Evolutionary conservation across 2,113 vertebrate genomes (phyloP).

Genomic region (Ctenomys sociabilis): DNA sequence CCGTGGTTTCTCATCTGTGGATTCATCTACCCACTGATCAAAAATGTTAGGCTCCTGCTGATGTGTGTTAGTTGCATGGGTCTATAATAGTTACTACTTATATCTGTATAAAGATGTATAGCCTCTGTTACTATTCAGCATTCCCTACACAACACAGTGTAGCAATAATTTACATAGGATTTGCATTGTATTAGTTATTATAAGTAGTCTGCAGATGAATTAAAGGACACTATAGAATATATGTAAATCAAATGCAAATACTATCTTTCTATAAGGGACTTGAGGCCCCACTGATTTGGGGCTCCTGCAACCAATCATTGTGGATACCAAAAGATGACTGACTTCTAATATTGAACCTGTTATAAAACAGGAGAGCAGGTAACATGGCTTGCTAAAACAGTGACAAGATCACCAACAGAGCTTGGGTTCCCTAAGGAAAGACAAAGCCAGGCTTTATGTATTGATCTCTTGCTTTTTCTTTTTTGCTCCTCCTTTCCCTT

Average conservation of each 20-base stretch:
- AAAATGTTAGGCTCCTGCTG: not conserved
- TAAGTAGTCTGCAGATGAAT: not conserved
- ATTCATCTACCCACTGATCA: not conserved
- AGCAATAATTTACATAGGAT: not conserved
- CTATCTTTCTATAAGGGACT: not conserved
- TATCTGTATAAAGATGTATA: not conserved
- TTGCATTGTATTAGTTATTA: not conserved
- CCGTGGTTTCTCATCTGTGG: not conserved
- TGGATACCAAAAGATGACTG: too few species aligned
- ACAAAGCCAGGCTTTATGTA: not conserved
- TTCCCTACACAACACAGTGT: not conserved
- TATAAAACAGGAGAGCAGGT: not conserved
- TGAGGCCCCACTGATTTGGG: not conserved
- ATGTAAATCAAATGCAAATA: not conserved
- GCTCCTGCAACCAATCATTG: not conserved
- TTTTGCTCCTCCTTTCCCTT: not conserved
- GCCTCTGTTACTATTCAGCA: not conserved
- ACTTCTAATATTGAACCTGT: not conserved
- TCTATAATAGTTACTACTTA: not conserved
- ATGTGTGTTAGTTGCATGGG: not conserved
- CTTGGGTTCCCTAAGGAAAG: not conserved
- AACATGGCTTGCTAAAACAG: not conserved
- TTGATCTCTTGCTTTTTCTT: not conserved
- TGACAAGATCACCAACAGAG: not conserved
- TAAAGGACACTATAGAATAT: not conserved